Percentiles rank a stretch among this genome's conserved stretches.
Conservation (phyloP, 2,888 invertebrate genomes). For the Trichacis sp. region DNA sequence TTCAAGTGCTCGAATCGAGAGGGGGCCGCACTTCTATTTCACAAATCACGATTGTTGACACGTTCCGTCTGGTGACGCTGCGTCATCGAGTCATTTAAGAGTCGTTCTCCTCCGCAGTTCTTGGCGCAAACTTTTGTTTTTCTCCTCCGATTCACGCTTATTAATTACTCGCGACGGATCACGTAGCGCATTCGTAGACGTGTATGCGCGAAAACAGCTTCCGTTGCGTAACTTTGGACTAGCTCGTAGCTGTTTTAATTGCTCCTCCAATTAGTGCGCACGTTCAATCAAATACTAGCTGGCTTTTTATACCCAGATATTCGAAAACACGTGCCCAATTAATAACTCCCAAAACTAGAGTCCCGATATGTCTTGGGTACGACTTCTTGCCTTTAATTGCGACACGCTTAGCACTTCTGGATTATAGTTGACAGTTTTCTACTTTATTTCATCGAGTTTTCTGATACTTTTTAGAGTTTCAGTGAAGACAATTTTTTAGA, state of each 20-base stretch:
- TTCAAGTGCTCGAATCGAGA: slow-evolving; percentile 24
- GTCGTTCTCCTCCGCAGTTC: neutral
- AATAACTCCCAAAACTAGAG: too few species aligned
- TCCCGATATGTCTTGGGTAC: too few species aligned
- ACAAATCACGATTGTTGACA: slow-evolving; percentile 38
- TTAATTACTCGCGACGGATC: slow-evolving; percentile 45
- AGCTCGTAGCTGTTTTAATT: slow-evolving; percentile 60
- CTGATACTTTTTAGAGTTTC: too few species aligned
- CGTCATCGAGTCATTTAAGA: slow-evolving; percentile 42
- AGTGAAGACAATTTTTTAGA: too few species aligned
- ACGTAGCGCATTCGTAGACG: slow-evolving; percentile 22
- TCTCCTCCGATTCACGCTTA: slow-evolving; percentile 23
- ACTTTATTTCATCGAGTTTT: too few species aligned
- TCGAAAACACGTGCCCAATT: slow-evolving; percentile 66
- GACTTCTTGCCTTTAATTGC: too few species aligned
- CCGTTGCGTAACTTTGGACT: slow-evolving; percentile 24
- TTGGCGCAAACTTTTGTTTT: slow-evolving; percentile 7
- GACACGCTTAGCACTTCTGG: too few species aligned
- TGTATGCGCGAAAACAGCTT: slow-evolving; percentile 1
- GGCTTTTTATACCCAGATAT: slow-evolving; percentile 29
- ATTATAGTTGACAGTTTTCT: too few species aligned
- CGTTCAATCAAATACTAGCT: slow-evolving; percentile 62
- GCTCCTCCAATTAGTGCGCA: slow-evolving; percentile 66
- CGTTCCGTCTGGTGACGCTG: slow-evolving; percentile 38
- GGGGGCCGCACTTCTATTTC: slow-evolving; percentile 7